Percentiles rank a stretch among this genome's conserved stretches.
These are phyloP conservation scores for Nasonovia ribisnigri DNA, from an alignment of 2,888 invertebrate species.

Conservation along the genomic window DNA sequence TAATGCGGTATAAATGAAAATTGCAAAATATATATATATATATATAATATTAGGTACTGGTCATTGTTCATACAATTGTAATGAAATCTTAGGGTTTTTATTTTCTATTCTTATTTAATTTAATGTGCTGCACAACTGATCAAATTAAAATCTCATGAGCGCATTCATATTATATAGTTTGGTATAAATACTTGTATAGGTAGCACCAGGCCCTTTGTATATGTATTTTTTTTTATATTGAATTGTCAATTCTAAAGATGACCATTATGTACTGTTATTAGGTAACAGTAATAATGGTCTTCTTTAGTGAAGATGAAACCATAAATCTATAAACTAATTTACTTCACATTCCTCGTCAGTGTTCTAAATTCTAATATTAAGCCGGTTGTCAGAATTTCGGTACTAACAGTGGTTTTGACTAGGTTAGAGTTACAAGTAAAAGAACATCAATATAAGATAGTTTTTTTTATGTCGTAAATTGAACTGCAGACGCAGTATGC, in stretches of 20 bases:
- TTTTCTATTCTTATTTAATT: not conserved
- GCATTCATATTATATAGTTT: not conserved
- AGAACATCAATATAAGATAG: not conserved
- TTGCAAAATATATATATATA: too few relatives aligned
- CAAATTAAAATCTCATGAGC: not conserved
- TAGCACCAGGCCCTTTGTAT: not conserved
- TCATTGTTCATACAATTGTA: not conserved
- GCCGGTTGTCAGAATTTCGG: not conserved
- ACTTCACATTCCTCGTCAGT: not conserved
- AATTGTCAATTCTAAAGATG: not conserved
- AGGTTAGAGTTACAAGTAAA: not conserved
- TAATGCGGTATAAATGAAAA: too few relatives aligned
- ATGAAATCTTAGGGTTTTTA: not conserved
- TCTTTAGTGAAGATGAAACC: not conserved
- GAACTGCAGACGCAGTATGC: not conserved
- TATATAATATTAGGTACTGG: too few relatives aligned
- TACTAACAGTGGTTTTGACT: not conserved
- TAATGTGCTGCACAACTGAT: not conserved
- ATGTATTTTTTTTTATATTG: too few relatives aligned
- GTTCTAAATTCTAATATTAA: not conserved
- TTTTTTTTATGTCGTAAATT: not conserved
- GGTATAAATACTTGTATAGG: not conserved
- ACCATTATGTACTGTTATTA: not conserved
- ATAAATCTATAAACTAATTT: not conserved
- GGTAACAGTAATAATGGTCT: not conserved